Evolutionary conservation across 2,888 invertebrate genomes (phyloP).

Genomic region (Patella depressa): DNA sequence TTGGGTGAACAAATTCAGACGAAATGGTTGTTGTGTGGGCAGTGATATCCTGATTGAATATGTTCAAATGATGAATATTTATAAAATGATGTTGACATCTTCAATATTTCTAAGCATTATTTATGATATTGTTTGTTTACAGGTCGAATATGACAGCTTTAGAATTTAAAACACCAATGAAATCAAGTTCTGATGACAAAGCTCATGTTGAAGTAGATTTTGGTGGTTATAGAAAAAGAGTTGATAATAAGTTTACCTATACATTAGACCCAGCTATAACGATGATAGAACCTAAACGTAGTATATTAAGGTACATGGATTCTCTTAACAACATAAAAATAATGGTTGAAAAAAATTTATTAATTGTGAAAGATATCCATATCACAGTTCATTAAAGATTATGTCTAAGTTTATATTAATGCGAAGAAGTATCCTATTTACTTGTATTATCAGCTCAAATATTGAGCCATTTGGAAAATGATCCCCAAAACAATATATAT

Average conservation of each 20-base stretch:
- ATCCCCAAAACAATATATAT: no score
- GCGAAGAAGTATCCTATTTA: no score
- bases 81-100: neutral
- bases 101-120: neutral
- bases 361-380: no score
- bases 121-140: constrained; percentile 16
- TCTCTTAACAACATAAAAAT: no score
- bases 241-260: constrained; percentile 77
- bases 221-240: constrained; percentile 53
- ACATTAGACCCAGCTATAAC: constrained; percentile 90
- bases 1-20: neutral
- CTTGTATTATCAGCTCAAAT: no score
- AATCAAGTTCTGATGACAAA: constrained; percentile 39
- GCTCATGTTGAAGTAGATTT: constrained; percentile 58
- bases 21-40: neutral
- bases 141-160: constrained; percentile 52
- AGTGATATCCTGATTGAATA: no score
- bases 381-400: no score
- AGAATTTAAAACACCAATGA: constrained; percentile 51
- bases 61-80: neutral
- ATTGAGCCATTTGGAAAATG: no score
- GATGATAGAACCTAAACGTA: constrained; percentile 82
- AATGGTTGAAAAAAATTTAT: no score
- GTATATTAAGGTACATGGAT: constrained; percentile 51
- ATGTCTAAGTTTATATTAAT: no score